Evolutionary conservation across 1,140 invertebrate genomes (phyloP).

Genomic region (Cryptotermes secundus): DNA sequence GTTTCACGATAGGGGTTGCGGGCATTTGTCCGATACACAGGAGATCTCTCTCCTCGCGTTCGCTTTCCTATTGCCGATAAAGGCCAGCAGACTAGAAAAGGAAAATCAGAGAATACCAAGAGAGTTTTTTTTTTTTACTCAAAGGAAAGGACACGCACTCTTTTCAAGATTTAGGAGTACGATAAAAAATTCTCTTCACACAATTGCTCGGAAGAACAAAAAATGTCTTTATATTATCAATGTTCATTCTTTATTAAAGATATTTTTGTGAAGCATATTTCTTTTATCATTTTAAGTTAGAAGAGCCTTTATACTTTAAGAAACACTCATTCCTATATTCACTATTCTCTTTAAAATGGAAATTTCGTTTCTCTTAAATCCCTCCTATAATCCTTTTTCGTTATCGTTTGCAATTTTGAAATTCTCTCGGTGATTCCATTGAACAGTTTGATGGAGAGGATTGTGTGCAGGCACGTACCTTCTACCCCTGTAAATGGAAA

Average conservation of each 20-base stretch:
- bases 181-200: not conserved
- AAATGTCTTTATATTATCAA: constrained; percentile 5
- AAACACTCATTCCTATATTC: not conserved
- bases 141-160: not conserved
- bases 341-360: not conserved
- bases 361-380: not conserved
- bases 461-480: not conserved
- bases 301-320: not conserved
- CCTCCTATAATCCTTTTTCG: not conserved
- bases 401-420: not conserved
- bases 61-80: not conserved
- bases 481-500: not conserved
- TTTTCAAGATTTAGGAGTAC: not conserved
- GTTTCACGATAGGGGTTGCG: not conserved
- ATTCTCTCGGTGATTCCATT: not conserved
- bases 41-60: not conserved
- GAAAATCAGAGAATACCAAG: not conserved
- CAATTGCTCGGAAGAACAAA: not conserved
- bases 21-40: not conserved
- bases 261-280: not conserved
- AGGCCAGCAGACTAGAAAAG: not conserved
- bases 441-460: not conserved
- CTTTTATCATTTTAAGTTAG: not conserved
- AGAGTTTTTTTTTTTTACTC: not conserved
- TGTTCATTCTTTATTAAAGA: constrained; percentile 14